These are phyloP conservation scores for Meteorus sp. DNA, from an alignment of 1,140 invertebrate species.

Conservation along the genomic window DNA sequence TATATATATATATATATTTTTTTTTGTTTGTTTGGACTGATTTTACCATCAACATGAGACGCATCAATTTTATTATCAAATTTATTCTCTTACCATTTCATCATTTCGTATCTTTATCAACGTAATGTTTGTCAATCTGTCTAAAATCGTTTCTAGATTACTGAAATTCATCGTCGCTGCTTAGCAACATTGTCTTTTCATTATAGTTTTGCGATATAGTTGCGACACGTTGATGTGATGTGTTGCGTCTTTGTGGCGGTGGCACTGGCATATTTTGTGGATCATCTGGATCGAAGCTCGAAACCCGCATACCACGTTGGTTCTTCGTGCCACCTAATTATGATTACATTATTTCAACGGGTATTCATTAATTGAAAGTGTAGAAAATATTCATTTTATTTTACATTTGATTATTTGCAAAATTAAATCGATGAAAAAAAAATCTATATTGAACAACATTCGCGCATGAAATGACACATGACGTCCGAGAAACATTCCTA, in stretches of 20 bases:
- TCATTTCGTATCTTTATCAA: no score
- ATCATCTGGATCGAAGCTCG: constrained; percentile 71
- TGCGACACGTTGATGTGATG: constrained; percentile 69
- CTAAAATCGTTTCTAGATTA: constrained; percentile 53
- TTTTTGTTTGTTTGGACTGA: neutral
- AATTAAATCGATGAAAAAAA: no score
- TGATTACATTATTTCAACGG: constrained; percentile 17
- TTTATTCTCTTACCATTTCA: neutral
- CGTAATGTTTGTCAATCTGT: constrained; percentile 13
- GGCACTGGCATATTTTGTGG: constrained; percentile 60
- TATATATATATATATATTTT: neutral
- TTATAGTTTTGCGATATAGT: constrained; percentile 85
- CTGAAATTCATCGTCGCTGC: constrained; percentile 96
- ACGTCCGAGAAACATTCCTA: no score
- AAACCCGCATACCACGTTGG: constrained; percentile 67
- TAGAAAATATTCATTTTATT: no score
- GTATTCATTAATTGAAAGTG: no score
- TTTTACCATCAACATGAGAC: neutral
- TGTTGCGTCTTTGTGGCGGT: constrained; percentile 61
- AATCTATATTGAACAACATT: no score
- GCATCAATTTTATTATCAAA: no score
- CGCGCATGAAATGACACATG: no score
- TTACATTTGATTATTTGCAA: no score
- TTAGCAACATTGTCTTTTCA: constrained; percentile 94
- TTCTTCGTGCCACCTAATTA: constrained; percentile 64